Conservation (phyloP, 1,140 invertebrate genomes). For the Drosophila arizonae region DNA sequence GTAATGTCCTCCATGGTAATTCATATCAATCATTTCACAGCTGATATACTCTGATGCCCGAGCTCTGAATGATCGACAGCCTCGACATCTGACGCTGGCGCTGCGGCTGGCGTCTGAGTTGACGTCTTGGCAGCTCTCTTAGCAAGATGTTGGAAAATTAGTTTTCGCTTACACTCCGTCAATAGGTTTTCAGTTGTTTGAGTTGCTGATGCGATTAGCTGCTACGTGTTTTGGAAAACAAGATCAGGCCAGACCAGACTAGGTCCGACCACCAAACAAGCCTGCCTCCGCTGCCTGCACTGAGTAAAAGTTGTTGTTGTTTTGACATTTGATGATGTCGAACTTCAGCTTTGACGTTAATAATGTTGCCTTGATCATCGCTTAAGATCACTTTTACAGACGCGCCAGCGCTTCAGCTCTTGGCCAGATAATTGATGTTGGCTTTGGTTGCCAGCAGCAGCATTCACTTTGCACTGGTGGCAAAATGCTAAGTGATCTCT, state of each 20-base stretch:
- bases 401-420: constrained; percentile 15
- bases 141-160: constrained; percentile 40
- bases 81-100: constrained; percentile 16
- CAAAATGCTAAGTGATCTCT: constrained; percentile 46
- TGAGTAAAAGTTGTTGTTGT: constrained; percentile 50
- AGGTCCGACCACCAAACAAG: constrained; percentile 10
- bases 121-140: constrained; percentile 36
- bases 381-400: constrained; percentile 54
- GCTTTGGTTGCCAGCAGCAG: neutral
- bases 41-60: neutral
- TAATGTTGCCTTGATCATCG: constrained; percentile 65
- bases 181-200: constrained; percentile 41
- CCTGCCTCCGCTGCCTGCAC: neutral
- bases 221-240: constrained; percentile 42
- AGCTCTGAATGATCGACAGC: constrained; percentile 20
- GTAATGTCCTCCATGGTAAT: neutral
- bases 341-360: constrained; percentile 24
- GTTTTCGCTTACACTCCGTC: constrained; percentile 49
- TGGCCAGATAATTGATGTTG: constrained; percentile 47
- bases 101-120: constrained; percentile 31
- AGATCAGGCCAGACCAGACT: constrained; percentile 33
- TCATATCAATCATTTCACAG: constrained; percentile 4
- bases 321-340: constrained; percentile 64
- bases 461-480: constrained; percentile 63
- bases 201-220: constrained; percentile 63